Percentiles rank a stretch among this genome's conserved stretches.
These are phyloP conservation scores for Ptychadena robeensis DNA, from an alignment of 2,797 vertebrate species.

Conservation along the genomic window DNA sequence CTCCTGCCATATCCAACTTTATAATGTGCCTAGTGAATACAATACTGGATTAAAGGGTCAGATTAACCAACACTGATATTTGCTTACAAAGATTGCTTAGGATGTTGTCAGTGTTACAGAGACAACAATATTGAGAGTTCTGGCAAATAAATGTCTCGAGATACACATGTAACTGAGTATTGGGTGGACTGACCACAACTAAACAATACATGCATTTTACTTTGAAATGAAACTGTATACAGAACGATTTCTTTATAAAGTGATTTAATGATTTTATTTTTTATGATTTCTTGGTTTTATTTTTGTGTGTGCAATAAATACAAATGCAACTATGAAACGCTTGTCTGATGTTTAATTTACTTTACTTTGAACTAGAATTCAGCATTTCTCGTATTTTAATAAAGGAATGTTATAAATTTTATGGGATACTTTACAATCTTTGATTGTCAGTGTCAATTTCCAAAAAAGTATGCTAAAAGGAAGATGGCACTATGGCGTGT, in stretches of 20 bases:
- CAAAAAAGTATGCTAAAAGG: too few relatives aligned
- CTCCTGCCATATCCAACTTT: background rate
- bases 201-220: background rate
- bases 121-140: background rate
- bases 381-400: too few relatives aligned
- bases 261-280: conserved; percentile 20
- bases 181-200: background rate
- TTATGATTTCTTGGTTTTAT: conserved; percentile 25
- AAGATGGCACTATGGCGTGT: too few relatives aligned
- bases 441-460: too few relatives aligned
- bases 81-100: background rate
- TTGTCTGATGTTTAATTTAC: conserved; percentile 11
- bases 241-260: background rate
- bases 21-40: background rate
- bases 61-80: background rate
- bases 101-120: background rate
- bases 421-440: too few relatives aligned
- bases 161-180: too few relatives aligned
- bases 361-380: too few relatives aligned
- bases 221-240: conserved; percentile 22
- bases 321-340: conserved; percentile 5
- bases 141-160: too few relatives aligned
- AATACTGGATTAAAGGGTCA: background rate
- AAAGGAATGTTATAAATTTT: too few relatives aligned
- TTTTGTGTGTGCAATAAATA: conserved; percentile 28